Percentiles rank a stretch among this genome's conserved stretches.
Evolutionary conservation across 23 tunicate species (phyloP).

Genomic region (Botrylloides violaceus): DNA sequence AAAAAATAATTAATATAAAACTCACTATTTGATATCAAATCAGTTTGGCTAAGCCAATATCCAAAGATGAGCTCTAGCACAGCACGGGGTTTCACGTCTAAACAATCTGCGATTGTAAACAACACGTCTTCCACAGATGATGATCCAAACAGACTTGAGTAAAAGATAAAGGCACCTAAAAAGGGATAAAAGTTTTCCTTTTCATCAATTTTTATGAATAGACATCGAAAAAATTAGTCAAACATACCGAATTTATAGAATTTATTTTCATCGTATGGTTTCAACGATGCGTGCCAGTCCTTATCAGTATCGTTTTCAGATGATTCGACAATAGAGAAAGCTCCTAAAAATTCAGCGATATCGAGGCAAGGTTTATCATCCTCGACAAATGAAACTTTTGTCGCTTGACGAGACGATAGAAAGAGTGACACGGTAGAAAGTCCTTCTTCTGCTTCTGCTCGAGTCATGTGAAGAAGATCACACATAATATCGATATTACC

Average conservation of each 20-base stretch:
- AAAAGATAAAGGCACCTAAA: slow-evolving; percentile 27
- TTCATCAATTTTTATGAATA: not conserved
- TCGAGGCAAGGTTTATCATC: slow-evolving; percentile 5
- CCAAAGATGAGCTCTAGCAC: slow-evolving; percentile 21
- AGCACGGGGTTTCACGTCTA: slow-evolving; percentile 19
- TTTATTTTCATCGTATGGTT: not conserved
- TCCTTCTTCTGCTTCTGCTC: slow-evolving; percentile 24
- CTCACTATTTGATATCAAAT: slow-evolving; percentile 13
- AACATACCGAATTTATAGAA: slow-evolving; percentile 1
- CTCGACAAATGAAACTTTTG: slow-evolving; percentile 6
- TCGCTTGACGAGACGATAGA: not conserved
- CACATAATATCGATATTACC: slow-evolving; percentile 13
- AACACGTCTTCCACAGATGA: slow-evolving; percentile 35
- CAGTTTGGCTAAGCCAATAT: slow-evolving; percentile 28
- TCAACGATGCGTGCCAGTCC: not conserved
- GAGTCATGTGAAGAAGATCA: slow-evolving; percentile 23
- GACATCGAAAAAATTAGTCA: not conserved
- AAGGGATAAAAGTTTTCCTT: too few species aligned
- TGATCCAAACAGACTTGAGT: slow-evolving; percentile 34
- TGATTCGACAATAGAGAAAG: not conserved
- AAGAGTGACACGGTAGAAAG: not conserved
- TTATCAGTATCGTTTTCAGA: not conserved
- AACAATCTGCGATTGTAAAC: slow-evolving; percentile 9
- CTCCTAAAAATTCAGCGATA: slow-evolving; percentile 20
- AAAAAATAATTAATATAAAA: too few species aligned